These are phyloP conservation scores for Xanthia togata DNA, from an alignment of 2,888 invertebrate species.

Conservation along the genomic window DNA sequence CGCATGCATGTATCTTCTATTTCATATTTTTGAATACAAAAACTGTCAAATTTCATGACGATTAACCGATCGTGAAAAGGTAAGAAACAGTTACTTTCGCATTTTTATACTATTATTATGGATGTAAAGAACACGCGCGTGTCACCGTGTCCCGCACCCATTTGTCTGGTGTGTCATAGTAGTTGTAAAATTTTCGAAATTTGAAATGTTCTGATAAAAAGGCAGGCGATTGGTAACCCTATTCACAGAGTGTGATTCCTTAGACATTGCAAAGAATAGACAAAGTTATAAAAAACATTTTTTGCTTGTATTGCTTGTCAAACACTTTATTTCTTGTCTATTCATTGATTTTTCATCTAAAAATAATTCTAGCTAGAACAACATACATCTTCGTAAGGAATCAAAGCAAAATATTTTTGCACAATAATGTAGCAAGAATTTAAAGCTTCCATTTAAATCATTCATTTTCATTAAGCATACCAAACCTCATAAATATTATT, in stretches of 20 bases:
- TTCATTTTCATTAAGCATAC: neutral
- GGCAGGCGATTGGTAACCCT: neutral
- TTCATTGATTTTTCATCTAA: neutral
- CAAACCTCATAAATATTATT: neutral
- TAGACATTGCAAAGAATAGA: neutral
- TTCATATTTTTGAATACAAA: neutral
- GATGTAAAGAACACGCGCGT: neutral
- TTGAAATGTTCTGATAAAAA: too few species aligned
- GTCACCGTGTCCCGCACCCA: too few species aligned
- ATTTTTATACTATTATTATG: neutral
- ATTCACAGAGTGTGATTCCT: neutral
- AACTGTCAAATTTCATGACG: too few species aligned
- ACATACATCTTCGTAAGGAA: neutral
- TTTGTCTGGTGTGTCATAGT: neutral
- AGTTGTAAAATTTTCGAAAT: neutral
- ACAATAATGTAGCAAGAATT: neutral
- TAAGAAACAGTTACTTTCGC: neutral
- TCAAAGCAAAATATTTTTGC: neutral
- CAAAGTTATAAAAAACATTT: neutral
- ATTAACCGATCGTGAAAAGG: too few species aligned
- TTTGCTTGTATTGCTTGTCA: too few species aligned
- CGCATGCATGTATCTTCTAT: neutral
- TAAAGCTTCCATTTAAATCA: neutral
- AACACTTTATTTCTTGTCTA: neutral
- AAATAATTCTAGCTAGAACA: neutral